Conservation (phyloP, 2,113 vertebrate genomes). For the Dendrocopos noguchii region DNA sequence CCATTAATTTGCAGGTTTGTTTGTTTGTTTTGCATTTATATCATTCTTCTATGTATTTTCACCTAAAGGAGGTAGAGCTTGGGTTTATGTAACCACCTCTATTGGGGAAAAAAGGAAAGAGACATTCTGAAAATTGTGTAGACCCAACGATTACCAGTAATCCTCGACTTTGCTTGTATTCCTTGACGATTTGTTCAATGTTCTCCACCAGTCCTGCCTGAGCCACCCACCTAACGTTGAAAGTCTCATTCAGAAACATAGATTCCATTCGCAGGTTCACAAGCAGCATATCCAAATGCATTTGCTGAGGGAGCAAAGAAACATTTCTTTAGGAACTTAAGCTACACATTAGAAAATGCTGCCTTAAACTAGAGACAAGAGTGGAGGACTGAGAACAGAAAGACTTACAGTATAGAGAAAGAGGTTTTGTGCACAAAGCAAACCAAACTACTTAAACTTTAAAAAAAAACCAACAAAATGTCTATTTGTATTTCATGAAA, state of each 20-base stretch:
- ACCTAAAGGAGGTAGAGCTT: neutral
- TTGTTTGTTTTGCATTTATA: neutral
- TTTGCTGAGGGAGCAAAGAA: constrained; percentile 73
- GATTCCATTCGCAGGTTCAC: constrained; percentile 85
- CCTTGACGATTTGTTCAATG: constrained; percentile 79
- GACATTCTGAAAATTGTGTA: neutral
- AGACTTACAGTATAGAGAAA: neutral
- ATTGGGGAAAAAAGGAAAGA: neutral
- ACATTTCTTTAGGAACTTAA: neutral
- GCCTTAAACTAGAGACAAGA: neutral
- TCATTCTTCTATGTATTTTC: neutral
- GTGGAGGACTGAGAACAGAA: neutral
- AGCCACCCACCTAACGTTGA: constrained; percentile 86
- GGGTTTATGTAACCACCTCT: neutral
- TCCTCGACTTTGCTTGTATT: constrained; percentile 84
- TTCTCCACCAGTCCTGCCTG: constrained; percentile 87
- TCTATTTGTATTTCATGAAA: neutral
- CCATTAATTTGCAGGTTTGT: neutral
- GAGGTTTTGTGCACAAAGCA: neutral
- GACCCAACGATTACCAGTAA: constrained; percentile 79
- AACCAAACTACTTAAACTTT: neutral
- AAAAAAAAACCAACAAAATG: neutral
- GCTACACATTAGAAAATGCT: neutral
- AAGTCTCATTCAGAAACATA: constrained; percentile 78
- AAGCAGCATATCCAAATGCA: constrained; percentile 80